A percentile compares a stretch with the other conserved stretches of the same genome.
These are phyloP conservation scores for Erpetoichthys calabaricus DNA, from an alignment of 2,797 vertebrate species.

Conservation along the genomic window DNA sequence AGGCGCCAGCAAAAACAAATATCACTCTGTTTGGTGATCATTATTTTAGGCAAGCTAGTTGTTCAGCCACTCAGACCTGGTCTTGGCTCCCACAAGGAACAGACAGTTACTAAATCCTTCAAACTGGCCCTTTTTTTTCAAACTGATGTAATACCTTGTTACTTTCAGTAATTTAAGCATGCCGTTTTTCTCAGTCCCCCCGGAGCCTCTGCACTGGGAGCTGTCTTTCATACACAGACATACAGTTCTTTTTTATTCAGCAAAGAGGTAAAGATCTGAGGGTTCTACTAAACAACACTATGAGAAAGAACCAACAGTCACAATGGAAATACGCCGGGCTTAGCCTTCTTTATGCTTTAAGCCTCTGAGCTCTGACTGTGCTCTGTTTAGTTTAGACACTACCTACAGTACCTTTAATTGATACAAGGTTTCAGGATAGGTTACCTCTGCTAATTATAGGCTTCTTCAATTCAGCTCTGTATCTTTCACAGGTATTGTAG, in stretches of 20 bases:
- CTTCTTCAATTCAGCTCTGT: no score
- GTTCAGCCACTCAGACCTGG: slow-evolving; percentile 2
- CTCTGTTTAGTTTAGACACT: no score
- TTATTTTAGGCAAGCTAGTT: slow-evolving; percentile 2
- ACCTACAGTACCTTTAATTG: no score
- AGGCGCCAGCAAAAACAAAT: slow-evolving; percentile 5
- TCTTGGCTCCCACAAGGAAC: not conserved
- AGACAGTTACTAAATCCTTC: not conserved
- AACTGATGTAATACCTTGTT: not conserved
- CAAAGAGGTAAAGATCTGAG: no score
- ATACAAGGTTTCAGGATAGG: no score
- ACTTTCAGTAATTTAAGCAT: not conserved
- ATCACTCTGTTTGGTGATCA: slow-evolving; percentile 5
- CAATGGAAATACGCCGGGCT: no score
- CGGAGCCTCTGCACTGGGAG: not conserved
- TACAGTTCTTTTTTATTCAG: not conserved
- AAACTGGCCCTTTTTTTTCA: not conserved
- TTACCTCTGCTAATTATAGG: no score
- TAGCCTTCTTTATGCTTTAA: no score
- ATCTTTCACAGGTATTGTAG: no score
- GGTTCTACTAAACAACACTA: no score
- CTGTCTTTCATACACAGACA: slow-evolving; percentile 3
- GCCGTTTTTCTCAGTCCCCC: not conserved
- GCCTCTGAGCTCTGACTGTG: no score
- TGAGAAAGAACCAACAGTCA: no score